Percentiles rank a stretch among this genome's conserved stretches.
These are phyloP conservation scores for Pseudorhombus dupliciocellatus DNA, from an alignment of 2,113 vertebrate species.

Conservation along the genomic window DNA sequence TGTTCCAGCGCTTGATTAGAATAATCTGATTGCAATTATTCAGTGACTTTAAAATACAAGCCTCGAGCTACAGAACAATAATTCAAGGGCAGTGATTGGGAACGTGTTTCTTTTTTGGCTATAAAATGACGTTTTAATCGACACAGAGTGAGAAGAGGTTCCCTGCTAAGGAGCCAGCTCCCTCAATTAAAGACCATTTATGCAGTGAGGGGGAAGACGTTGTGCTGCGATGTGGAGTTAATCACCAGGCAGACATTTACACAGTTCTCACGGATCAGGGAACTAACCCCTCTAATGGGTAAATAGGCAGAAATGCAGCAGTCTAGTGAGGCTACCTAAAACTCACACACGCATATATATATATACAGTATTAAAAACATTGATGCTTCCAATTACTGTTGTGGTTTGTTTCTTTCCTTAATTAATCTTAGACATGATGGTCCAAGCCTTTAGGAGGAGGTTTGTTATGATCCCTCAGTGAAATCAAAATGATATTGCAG, in stretches of 20 bases:
- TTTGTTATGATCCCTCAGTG: slow-evolving; percentile 30
- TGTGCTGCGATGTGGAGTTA: slow-evolving; percentile 87
- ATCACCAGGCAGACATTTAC: slow-evolving; percentile 83
- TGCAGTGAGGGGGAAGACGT: slow-evolving; percentile 87
- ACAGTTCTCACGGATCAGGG: slow-evolving; percentile 84
- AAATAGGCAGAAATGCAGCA: slow-evolving; percentile 70
- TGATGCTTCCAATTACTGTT: slow-evolving; percentile 13
- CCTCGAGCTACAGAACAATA: slow-evolving; percentile 99
- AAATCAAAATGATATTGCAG: slow-evolving; percentile 24
- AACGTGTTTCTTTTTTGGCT: slow-evolving; percentile 97
- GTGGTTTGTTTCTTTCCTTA: slow-evolving; percentile 13
- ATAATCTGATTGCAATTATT: slow-evolving; percentile 99
- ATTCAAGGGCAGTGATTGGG: slow-evolving; percentile 97
- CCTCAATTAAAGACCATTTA: slow-evolving; percentile 91
- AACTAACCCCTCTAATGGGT: slow-evolving; percentile 79
- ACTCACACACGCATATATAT: slow-evolving; percentile 12
- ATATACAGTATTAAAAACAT: slow-evolving; percentile 9
- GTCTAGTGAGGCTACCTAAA: slow-evolving; percentile 48
- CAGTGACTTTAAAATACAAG: slow-evolving; percentile 99
- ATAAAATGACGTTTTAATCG: slow-evolving; percentile 94
- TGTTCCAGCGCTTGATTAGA: slow-evolving; percentile 99
- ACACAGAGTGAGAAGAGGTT: slow-evolving; percentile 83
- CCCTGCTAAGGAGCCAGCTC: slow-evolving; percentile 77
- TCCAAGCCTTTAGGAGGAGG: slow-evolving; percentile 15
- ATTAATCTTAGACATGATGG: slow-evolving; percentile 28